A percentile compares a stretch with the other conserved stretches of the same genome.
Evolutionary conservation across 2,113 vertebrate genomes (phyloP).

Genomic region (Dolichotis patagonum): DNA sequence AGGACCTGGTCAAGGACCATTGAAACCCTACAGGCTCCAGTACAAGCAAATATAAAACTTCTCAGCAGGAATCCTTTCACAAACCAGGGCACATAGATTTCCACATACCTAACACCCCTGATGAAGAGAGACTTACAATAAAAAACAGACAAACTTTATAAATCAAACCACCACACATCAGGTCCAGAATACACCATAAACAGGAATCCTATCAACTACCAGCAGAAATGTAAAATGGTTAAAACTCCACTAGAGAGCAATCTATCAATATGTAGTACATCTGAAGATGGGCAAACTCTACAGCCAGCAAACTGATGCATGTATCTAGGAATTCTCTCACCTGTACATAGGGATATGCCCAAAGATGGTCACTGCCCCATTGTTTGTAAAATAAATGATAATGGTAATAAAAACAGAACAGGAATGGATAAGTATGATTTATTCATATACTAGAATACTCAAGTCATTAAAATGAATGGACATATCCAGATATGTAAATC

Average conservation of each 20-base stretch:
- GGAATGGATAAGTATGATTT: constrained; percentile 52
- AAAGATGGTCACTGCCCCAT: neutral
- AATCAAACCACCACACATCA: constrained; percentile 64
- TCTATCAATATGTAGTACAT: neutral
- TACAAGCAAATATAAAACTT: constrained; percentile 63
- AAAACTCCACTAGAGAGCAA: neutral
- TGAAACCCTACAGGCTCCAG: constrained; percentile 55
- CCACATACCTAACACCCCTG: neutral
- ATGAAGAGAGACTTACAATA: constrained; percentile 56
- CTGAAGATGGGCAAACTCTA: neutral
- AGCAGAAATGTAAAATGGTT: neutral
- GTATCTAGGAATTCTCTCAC: constrained; percentile 16
- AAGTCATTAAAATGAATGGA: constrained; percentile 71
- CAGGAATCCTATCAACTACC: neutral
- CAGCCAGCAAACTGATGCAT: neutral
- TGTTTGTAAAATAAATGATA: constrained; percentile 59
- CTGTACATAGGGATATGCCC: neutral
- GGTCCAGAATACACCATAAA: constrained; percentile 18
- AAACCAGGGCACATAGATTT: constrained; percentile 31
- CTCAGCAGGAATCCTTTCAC: constrained; percentile 47
- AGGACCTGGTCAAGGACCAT: constrained; percentile 62
- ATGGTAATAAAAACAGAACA: constrained; percentile 42
- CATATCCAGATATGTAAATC: constrained; percentile 58
- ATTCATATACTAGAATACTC: constrained; percentile 51
- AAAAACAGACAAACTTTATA: constrained; percentile 59